Conservation (phyloP, 2,797 vertebrate species). For the Phataginus tetradactyla region DNA sequence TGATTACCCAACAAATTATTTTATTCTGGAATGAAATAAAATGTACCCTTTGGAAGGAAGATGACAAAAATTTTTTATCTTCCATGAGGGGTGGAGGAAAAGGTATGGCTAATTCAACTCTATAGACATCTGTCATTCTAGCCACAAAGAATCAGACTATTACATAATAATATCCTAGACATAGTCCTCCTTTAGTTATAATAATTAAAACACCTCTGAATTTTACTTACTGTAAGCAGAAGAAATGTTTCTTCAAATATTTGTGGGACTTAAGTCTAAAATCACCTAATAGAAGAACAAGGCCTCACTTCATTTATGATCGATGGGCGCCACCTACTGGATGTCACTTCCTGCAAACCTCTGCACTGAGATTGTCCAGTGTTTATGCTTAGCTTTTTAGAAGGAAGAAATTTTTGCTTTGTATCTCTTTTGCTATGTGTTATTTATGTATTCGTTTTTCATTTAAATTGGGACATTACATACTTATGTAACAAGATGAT, state of each 20-base stretch:
- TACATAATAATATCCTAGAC: not conserved
- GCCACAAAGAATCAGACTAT: not conserved
- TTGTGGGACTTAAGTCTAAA: not conserved
- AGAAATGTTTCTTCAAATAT: conserved; percentile 14
- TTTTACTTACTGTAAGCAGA: conserved; percentile 41
- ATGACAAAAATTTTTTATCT: not conserved
- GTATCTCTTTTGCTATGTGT: not conserved
- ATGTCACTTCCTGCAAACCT: not conserved
- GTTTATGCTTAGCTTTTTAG: not conserved
- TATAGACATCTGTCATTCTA: not conserved
- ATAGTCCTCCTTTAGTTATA: not conserved
- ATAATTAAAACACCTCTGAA: not conserved
- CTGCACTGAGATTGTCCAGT: not conserved
- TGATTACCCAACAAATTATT: not conserved
- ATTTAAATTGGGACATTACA: conserved; percentile 2
- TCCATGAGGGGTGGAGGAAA: not conserved
- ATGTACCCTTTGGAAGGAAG: not conserved
- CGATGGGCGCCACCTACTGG: conserved; percentile 11
- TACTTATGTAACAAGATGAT: not conserved
- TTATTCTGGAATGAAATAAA: conserved; percentile 18
- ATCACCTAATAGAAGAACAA: not conserved
- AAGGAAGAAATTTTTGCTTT: conserved; percentile 44
- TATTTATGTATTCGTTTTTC: not conserved
- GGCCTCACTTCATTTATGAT: not conserved
- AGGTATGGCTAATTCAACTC: not conserved